Base-by-base conservation (phyloP, 2,797 vertebrate genomes). In the Luscinia megarhynchos region DNA sequence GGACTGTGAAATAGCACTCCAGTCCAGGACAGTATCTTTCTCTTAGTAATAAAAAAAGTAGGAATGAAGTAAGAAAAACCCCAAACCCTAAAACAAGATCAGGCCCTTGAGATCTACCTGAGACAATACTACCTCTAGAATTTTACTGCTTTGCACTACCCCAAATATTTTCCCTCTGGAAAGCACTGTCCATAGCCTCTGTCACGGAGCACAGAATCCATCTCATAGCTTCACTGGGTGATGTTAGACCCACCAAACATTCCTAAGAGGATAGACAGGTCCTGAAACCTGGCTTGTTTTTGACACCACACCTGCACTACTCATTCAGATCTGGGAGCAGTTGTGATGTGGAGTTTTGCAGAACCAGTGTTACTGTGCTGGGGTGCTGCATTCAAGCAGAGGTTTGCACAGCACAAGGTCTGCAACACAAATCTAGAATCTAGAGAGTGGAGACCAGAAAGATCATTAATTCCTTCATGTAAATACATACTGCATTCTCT, bases 351-450 rank as follows among this genome's bases (percentile, higher is more conserved):
- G 51, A 76, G 43, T 20, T 58, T 12, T 74, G 45, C 43, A 22
- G 34, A 15, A 15, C 26, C 11, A 8, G 32, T 20, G 11, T 15
- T 20, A 41, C 17, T 12, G 4, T 3, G 4, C n/a, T 54, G 12
- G 3, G 3, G 11, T 58, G 50, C 8, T 17, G 3, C 22, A 15
- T 53, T 62, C 74, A 64, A 55, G 45, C 4, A 58, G 57, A 64
- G n/a, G 32, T 14, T 14, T 73, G 51, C 26, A 13, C 10, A 58
- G 43, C 29, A 46, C 34, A n/a, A 36, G 32, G 34, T 89, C 45
- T 86, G 46, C 48, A 64, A 61, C 27, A 66, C 0, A 0, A 38
- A n/a, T 58, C 6, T 7, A 34, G 38, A 38, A n/a, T 58, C 6
- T 7, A 34, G 38, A 18, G 30, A 82, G 14, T 23, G 23, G 30